Conservation (phyloP, 1,140 invertebrate genomes). For the Magallana ariakensis region DNA sequence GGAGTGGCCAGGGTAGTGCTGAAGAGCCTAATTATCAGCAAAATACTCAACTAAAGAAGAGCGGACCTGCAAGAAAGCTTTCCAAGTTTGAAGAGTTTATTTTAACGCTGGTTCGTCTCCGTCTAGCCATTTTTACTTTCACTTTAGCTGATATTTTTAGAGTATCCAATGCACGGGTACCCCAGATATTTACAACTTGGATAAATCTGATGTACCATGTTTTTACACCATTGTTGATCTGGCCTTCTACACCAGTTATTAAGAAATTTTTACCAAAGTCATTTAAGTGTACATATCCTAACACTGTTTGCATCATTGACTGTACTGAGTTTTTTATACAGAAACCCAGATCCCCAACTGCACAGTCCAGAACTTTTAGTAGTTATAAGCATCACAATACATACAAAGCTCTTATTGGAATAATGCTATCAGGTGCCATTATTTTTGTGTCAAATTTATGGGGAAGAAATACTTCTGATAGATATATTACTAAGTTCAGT, state of each 20-base stretch:
- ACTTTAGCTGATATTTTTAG: too few species aligned
- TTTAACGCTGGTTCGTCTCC: too few species aligned
- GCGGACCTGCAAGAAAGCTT: too few species aligned
- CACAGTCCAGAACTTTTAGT: constrained; percentile 31
- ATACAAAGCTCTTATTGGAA: constrained; percentile 49
- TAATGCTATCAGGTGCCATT: constrained; percentile 43
- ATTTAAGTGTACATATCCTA: not conserved
- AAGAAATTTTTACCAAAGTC: not conserved
- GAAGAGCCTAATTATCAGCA: too few species aligned
- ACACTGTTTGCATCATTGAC: constrained; percentile 37
- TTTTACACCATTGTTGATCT: not conserved
- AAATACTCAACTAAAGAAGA: too few species aligned
- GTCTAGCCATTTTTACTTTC: too few species aligned
- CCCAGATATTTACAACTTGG: constrained; percentile 41
- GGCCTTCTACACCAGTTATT: not conserved
- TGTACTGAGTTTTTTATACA: constrained; percentile 49
- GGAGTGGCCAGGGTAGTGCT: too few species aligned
- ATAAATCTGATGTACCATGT: not conserved
- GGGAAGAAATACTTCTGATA: constrained; percentile 44
- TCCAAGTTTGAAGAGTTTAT: too few species aligned
- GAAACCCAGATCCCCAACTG: not conserved
- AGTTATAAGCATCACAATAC: constrained; percentile 47
- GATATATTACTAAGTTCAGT: constrained; percentile 10
- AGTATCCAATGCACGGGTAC: not conserved
- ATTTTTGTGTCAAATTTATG: constrained; percentile 47